phyloP scores from a whole-genome alignment of 2,888 invertebrate genomes.

The Caenorhabditis zanzibari region DNA sequence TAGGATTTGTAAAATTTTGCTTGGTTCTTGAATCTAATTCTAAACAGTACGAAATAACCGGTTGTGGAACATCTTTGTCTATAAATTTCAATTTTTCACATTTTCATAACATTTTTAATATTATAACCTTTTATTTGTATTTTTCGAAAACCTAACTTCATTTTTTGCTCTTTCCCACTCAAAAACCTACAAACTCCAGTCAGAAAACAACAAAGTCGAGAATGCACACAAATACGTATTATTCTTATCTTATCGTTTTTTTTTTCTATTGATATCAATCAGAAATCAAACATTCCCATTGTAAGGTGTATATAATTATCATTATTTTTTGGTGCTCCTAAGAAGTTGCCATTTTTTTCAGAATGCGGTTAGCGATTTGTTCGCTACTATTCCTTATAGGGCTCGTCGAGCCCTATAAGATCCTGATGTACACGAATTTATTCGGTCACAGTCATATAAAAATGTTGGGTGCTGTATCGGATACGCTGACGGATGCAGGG shows the following conservation, averaged over 20 bases:
- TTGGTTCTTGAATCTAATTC: too few relatives aligned
- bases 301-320: neutral
- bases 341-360: too few relatives aligned
- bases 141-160: neutral
- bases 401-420: conserved; percentile 44
- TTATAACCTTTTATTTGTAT: too few relatives aligned
- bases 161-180: neutral
- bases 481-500: conserved; percentile 45
- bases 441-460: conserved; percentile 52
- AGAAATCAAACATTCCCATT: neutral
- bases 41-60: too few relatives aligned
- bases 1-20: too few relatives aligned
- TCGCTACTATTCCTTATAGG: conserved; percentile 3
- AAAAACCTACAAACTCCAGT: neutral
- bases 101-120: too few relatives aligned
- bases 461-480: conserved; percentile 46
- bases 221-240: neutral
- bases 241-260: neutral
- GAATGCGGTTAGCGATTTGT: neutral
- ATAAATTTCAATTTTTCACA: too few relatives aligned
- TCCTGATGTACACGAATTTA: conserved; percentile 46
- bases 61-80: too few relatives aligned
- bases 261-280: neutral
- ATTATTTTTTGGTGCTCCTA: too few relatives aligned
- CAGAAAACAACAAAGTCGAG: neutral